Percentiles rank a stretch among this genome's conserved stretches.
Evolutionary conservation across 1,140 invertebrate genomes (phyloP).

Genomic region (Wiebesia pumilae): DNA sequence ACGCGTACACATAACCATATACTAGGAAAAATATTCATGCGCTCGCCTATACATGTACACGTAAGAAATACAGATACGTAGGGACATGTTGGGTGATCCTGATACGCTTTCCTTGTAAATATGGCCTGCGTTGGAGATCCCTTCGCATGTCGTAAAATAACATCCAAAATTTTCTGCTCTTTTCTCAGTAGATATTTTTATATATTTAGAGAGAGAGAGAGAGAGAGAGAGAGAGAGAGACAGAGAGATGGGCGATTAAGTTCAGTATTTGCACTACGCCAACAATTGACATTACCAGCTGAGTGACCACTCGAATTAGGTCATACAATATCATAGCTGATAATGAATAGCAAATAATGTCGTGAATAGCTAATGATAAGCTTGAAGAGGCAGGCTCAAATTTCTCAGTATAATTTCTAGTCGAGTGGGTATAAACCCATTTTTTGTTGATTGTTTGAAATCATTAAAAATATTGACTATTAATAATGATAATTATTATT

Average conservation of each 20-base stretch:
- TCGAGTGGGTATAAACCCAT: constrained; percentile 20
- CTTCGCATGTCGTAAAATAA: not conserved
- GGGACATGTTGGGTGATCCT: not conserved
- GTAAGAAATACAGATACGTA: not conserved
- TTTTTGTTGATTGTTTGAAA: constrained; percentile 31
- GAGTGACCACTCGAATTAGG: not conserved
- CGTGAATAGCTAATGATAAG: not conserved
- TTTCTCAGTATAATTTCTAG: constrained; percentile 50
- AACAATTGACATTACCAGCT: no score
- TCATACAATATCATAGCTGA: not conserved
- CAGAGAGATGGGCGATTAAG: not conserved
- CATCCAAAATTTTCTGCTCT: not conserved
- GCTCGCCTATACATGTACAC: not conserved
- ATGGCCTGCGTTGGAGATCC: not conserved
- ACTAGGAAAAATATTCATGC: not conserved
- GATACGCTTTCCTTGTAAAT: constrained; percentile 39
- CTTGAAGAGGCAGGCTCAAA: not conserved
- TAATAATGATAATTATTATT: constrained; percentile 12
- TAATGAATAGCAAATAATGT: not conserved
- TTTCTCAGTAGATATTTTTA: constrained; percentile 42
- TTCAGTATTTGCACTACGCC: not conserved
- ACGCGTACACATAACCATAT: not conserved
- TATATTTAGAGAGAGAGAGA: constrained; percentile 35
- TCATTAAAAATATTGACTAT: constrained; percentile 21
- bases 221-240: constrained; percentile 37